phyloP scores from a whole-genome alignment of 2,113 vertebrate species.

The Chroicocephalus ridibundus region DNA sequence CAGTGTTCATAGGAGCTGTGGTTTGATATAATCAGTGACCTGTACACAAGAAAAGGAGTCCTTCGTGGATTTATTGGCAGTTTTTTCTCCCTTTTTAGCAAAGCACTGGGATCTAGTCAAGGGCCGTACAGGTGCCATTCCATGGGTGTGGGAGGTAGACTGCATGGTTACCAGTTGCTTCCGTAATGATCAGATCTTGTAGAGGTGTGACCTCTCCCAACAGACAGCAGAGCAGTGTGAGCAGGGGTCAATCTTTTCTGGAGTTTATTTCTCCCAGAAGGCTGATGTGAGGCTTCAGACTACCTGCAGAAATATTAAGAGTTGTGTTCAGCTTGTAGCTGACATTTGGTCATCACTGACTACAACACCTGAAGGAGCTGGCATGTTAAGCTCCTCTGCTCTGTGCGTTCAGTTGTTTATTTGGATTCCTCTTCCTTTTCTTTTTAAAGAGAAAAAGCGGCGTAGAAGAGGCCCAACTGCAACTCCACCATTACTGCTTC shows the following conservation, averaged over 20 bases:
- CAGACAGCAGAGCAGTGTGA: not conserved
- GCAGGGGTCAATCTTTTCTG: not conserved
- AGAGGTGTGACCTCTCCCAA: not conserved
- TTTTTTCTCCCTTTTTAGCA: not conserved
- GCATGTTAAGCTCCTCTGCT: not conserved
- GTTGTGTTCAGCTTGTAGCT: not conserved
- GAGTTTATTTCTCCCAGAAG: not conserved
- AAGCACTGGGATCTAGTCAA: not conserved
- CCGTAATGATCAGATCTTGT: not conserved
- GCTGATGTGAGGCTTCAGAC: not conserved
- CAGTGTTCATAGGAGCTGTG: not conserved
- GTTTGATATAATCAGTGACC: not conserved
- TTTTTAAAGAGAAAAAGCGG: constrained; percentile 73
- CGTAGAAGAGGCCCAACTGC: constrained; percentile 66
- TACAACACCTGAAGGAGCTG: not conserved
- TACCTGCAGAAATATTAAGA: not conserved
- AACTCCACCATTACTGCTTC: constrained; percentile 81
- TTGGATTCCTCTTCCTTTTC: not conserved
- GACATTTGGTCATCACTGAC: not conserved
- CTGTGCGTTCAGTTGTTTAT: not conserved
- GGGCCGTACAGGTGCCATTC: not conserved
- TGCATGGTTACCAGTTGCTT: not conserved
- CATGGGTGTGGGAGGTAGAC: not conserved
- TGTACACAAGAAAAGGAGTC: not conserved
- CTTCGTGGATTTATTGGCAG: not conserved